These are phyloP conservation scores for Stenichneumon culpator DNA, from an alignment of 2,888 invertebrate species.

Conservation along the genomic window DNA sequence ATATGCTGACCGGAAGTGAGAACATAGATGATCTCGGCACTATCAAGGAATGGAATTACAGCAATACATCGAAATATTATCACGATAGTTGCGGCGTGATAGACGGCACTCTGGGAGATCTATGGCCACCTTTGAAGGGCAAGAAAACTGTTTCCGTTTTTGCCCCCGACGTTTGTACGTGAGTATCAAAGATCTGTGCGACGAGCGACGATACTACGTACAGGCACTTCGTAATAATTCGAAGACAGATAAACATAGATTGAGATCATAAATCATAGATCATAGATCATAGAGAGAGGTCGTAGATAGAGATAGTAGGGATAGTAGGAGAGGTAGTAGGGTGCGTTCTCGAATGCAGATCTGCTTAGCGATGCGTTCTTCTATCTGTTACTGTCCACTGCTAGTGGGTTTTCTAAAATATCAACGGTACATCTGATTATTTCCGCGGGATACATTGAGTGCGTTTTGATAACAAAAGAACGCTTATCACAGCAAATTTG, in stretches of 20 bases:
- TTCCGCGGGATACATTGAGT: background rate
- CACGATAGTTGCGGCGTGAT: slow-evolving; percentile 89
- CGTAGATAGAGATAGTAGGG: background rate
- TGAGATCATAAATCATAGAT: too few species aligned
- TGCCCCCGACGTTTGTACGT: slow-evolving; percentile 93
- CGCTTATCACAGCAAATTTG: too few species aligned
- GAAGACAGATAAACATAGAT: too few species aligned
- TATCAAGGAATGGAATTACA: slow-evolving; percentile 90
- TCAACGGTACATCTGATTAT: background rate
- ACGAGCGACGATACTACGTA: background rate
- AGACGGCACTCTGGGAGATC: slow-evolving; percentile 92
- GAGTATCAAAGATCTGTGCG: slow-evolving; percentile 78
- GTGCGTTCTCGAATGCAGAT: background rate
- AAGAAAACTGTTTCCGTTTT: slow-evolving; percentile 89
- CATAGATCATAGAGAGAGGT: too few species aligned
- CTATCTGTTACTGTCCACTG: background rate
- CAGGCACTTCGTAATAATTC: too few species aligned
- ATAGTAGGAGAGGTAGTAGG: too few species aligned
- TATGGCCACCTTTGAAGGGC: slow-evolving; percentile 90
- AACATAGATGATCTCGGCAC: slow-evolving; percentile 90
- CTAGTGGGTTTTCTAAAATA: background rate
- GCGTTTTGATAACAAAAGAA: too few species aligned
- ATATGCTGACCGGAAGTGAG: slow-evolving; percentile 90
- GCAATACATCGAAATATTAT: slow-evolving; percentile 87
- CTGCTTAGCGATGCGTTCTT: background rate